These are phyloP conservation scores for Tor tambroides DNA, from an alignment of 2,113 vertebrate genomes.

Conservation along the genomic window DNA sequence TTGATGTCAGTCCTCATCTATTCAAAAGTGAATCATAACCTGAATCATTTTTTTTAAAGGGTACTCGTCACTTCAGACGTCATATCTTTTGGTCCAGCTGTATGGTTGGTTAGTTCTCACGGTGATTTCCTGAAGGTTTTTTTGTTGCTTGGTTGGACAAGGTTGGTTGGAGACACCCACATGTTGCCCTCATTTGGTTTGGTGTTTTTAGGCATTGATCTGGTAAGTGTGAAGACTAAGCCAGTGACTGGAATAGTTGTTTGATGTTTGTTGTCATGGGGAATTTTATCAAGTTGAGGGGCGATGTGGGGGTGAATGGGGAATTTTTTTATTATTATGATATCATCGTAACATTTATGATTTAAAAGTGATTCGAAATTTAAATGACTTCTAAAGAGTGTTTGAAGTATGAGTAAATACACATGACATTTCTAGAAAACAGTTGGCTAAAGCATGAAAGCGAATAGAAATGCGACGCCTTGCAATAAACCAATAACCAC, in stretches of 20 bases:
- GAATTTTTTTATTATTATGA: constrained; percentile 25
- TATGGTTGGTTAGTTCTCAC: background rate
- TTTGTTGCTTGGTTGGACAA: constrained; percentile 23
- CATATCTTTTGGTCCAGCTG: background rate
- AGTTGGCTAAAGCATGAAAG: background rate
- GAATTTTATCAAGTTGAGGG: constrained; percentile 45
- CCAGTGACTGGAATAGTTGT: constrained; percentile 61
- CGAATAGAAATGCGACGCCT: background rate
- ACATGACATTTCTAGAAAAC: constrained; percentile 6
- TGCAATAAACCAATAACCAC: constrained; percentile 19
- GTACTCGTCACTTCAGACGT: background rate
- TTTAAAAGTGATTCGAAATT: background rate
- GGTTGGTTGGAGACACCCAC: constrained; percentile 3
- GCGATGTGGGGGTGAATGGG: background rate
- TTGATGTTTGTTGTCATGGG: constrained; percentile 56
- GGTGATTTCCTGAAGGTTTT: background rate
- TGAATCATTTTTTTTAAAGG: background rate
- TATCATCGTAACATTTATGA: background rate
- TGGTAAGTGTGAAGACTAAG: constrained; percentile 32
- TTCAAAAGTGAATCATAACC: background rate
- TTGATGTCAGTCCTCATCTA: background rate
- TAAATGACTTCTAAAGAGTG: background rate
- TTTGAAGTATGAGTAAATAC: background rate
- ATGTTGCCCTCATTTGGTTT: constrained; percentile 7
- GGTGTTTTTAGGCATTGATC: constrained; percentile 38